Evolutionary conservation across 2,113 vertebrate species (phyloP), one percentile per base, ranked within the genome.

Genomic region (Microtus pennsylvanicus): DNA sequence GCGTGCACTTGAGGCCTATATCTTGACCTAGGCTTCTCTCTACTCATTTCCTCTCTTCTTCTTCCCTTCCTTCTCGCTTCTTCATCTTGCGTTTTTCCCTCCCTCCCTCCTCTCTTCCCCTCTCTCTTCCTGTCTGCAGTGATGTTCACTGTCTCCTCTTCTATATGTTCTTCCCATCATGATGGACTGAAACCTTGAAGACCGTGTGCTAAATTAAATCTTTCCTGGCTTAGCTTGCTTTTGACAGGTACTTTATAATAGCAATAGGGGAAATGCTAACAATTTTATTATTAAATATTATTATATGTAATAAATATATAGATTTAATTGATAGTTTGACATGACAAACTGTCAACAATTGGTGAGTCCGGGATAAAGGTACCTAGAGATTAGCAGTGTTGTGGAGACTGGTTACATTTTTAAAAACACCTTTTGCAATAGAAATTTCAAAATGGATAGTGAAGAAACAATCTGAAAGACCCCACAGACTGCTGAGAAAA

Each of bases 391-490:
- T 85, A 50, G 24, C 33, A 33, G 17, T 50, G 33, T 38, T 70
- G n/a, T 61, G 77, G 42, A 80, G 75, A 52, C 9, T 85, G 70
- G 77, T 4, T 69, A 24, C 72, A 26, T 72, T 91, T 80, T 61
- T 11, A 80, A 87, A 88, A 87, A 58, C 33, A 14, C 33, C 52
- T 88, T 88, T 72, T 52, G 67, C 80, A 80, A 88, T 21, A 70
- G 47, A 75, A 94, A 74, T 21, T 94, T 83, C 87, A 90, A 94
- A 89, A 89, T 55, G 14, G 28, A 30, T 14, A 67, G 52, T 14
- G 17, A 28, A 38, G 93, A 77, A 90, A 72, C 89, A 90, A 45
- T 0, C 17, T 63, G n/a, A 87, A 58, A 45, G 61, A 78, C 33
- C n/a, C 65, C 61, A 85, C 70, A 69, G 35, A 76, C 75, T 77